Base-by-base conservation (phyloP, 2,797 vertebrate species). In the Rhinogobio ventralis region DNA sequence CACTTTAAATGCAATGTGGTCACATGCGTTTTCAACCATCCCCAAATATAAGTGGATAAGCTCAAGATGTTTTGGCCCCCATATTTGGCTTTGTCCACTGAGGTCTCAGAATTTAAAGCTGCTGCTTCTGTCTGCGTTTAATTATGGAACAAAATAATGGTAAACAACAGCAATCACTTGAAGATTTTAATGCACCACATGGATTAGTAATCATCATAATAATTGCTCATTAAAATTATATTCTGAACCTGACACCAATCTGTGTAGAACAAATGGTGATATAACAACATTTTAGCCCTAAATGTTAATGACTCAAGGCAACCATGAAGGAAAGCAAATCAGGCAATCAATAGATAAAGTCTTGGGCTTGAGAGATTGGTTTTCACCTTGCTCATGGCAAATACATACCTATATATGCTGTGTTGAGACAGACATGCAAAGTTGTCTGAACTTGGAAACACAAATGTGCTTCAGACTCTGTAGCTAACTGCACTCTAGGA, bases 311-410 rank as follows among this genome's bases (percentile, higher is more conserved):
- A 49, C 28, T 42, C 42, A n/a, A 66, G 42, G 25, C 36, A 79
- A 49, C 42, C 9, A 1, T 36, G 39, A 79, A 33, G 25, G 42
- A 45, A 49, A 49, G 42, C 5, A 49, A 79, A 66, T n/a, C 76
- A 45, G 57, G 17, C 57, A 46, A 45, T 78, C 17, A 64, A 78
- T 64, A 64, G 55, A 78, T 62, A 64, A 30, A 2, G 25, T 33
- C 5, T 8, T 30, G 19, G 10, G 39, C 60, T 33, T 66, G 42
- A 66, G 25, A 1, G 0, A 78, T 64, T 64, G 39, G 5, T 79
- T 79, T 79, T 79, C 25, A 49, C 39, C 60, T 79, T 66, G 60
- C 45, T 79, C 42, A 79, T 46, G 60, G 60, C 60, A 67, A 79
- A 51, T 30, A 5, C 60, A 79, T 30, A 46, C 20, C n/a, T 66